Evolutionary conservation across 1,140 invertebrate genomes (phyloP), one percentile per base, ranked within the genome.

Genomic region (Drosophila trapezifrons): DNA sequence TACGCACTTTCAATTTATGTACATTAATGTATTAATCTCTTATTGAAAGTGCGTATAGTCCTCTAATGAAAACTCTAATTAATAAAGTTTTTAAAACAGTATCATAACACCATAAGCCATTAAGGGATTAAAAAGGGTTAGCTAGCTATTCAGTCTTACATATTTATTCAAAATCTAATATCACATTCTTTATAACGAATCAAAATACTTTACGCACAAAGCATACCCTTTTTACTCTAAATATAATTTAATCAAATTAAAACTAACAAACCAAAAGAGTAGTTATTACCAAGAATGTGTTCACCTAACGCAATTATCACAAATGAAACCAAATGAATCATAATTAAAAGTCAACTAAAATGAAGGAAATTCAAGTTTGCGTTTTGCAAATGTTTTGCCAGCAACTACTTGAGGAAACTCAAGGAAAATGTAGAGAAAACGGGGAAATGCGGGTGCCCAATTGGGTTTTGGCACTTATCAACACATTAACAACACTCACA

Each of bases 401-500:
- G 51, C 17, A 17, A 1, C 18, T 40, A 29, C 47, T 22, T 56
- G 37, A 20, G 25, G 52, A 63, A 40, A 59, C 13, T 18, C 9
- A 20, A 13, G 17, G n/a, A 59, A 63, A 63, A 20, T 20, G 22
- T 37, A 10, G 22, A 17, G n/a, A 8, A 32, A 46, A 46, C 4
- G 2, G 13, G 18, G 8, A 32, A 51, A 13, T 51, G 25, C 9
- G 46, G 46, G 25, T 49, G 46, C 22, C 46, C 46, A 10, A 29
- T 25, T 17, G 12, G 32, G 29, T 29, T 45, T 35, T 12, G 20
- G 25, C 42, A 70, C 65, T 71, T 71, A 71, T 71, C 67, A 71
- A 40, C 65, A 71, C 67, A 71, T 71, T 58, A 71, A 70, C 65
- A 64, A 69, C 64, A 18, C 32, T 49, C 22, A 40, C 32, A 49